Evolutionary conservation across 2,113 vertebrate genomes (phyloP).

Genomic region (Columba livia): DNA sequence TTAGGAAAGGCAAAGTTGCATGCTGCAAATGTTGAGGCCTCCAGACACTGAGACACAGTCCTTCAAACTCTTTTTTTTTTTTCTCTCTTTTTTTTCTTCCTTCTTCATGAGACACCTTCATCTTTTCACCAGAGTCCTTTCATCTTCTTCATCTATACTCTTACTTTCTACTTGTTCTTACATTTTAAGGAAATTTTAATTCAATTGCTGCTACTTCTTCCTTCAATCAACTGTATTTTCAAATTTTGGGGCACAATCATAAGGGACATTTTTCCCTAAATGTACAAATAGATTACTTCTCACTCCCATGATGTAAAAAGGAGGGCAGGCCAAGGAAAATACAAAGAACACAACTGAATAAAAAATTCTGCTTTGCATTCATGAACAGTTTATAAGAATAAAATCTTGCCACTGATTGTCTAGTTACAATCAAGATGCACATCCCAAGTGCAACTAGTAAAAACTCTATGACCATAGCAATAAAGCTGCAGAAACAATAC

Average conservation of each 20-base stretch:
- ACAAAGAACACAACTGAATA: not conserved
- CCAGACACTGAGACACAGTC: not conserved
- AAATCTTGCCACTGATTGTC: not conserved
- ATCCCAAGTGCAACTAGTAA: not conserved
- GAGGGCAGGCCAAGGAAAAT: not conserved
- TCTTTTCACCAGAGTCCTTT: not conserved
- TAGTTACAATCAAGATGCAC: not conserved
- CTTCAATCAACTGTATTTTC: not conserved
- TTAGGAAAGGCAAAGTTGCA: not conserved
- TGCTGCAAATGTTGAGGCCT: not conserved
- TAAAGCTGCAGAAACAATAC: not conserved
- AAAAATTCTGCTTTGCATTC: not conserved
- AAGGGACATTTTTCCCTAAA: not conserved
- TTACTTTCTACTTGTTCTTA: not conserved
- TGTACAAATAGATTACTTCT: not conserved
- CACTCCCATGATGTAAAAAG: not conserved
- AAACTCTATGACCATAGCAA: not conserved
- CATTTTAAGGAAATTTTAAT: not conserved
- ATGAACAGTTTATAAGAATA: not conserved
- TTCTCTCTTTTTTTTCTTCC: not conserved
- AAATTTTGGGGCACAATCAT: fast-evolving
- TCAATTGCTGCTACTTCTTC: not conserved
- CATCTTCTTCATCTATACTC: not conserved
- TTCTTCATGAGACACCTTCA: not conserved
- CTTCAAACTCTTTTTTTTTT: not conserved